phyloP scores from a whole-genome alignment of 2,113 vertebrate genomes.

The Heliornis fulica region DNA sequence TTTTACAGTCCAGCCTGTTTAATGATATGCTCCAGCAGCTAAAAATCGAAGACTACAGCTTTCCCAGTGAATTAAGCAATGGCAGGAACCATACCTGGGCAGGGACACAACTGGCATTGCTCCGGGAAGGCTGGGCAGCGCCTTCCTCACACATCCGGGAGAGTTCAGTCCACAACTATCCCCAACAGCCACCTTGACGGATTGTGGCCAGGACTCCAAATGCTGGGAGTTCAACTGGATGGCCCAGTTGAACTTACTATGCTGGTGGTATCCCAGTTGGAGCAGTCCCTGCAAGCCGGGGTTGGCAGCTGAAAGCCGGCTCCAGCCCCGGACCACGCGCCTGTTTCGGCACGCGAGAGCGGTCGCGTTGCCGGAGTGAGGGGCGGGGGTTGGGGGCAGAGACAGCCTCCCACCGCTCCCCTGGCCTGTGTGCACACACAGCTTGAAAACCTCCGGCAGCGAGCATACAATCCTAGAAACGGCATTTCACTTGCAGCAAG shows the following conservation, averaged over 20 bases:
- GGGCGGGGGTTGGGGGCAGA: neutral
- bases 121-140: neutral
- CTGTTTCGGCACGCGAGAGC: accelerated
- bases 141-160: accelerated
- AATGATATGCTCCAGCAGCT: neutral
- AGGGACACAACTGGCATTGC: neutral
- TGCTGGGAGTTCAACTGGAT: accelerated
- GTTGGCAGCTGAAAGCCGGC: neutral
- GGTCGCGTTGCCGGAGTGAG: accelerated
- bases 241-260: accelerated
- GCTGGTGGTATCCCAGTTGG: accelerated
- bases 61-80: neutral
- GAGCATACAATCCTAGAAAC: accelerated
- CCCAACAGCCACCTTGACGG: neutral
- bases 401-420: neutral
- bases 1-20: neutral
- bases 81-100: neutral
- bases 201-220: neutral
- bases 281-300: accelerated
- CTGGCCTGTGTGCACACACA: accelerated
- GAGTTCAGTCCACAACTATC: neutral
- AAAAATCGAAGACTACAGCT: neutral
- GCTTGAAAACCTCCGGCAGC: neutral
- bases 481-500: neutral
- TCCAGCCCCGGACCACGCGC: accelerated